phyloP scores from a whole-genome alignment of 2,888 invertebrate species.

The Anorthoa munda region DNA sequence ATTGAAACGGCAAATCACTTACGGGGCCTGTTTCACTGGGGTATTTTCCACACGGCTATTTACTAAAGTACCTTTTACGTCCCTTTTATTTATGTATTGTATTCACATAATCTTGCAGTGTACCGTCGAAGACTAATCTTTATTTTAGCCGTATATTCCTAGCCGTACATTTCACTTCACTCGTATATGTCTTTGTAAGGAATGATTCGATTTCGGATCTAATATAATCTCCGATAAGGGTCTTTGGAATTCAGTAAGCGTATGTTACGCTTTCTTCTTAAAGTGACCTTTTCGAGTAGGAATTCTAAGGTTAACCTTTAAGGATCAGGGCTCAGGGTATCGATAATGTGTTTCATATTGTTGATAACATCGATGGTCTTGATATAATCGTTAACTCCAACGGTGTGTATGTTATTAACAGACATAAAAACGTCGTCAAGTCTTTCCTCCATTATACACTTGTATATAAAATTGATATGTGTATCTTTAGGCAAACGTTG shows the following conservation, averaged over 20 bases:
- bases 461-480: constrained; percentile 23
- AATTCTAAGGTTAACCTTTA: constrained; percentile 46
- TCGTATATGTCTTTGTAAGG: constrained; percentile 60
- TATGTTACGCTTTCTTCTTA: constrained; percentile 61
- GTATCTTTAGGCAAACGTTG: constrained; percentile 35
- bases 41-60: constrained; percentile 69
- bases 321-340: constrained; percentile 33
- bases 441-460: constrained; percentile 9
- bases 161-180: too few relatives aligned
- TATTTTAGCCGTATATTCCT: constrained; percentile 55
- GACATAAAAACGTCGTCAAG: constrained; percentile 48
- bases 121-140: constrained; percentile 55
- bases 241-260: constrained; percentile 66
- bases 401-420: constrained; percentile 47
- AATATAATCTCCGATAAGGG: constrained; percentile 67
- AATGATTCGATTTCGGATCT: constrained; percentile 68
- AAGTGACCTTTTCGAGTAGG: constrained; percentile 57
- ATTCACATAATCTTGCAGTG: constrained; percentile 60
- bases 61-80: constrained; percentile 67
- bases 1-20: constrained; percentile 74
- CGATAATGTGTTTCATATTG: constrained; percentile 45
- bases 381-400: constrained; percentile 45
- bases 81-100: constrained; percentile 68
- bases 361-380: constrained; percentile 47
- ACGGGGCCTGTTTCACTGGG: constrained; percentile 67